Conservation (phyloP, 2,113 vertebrate species). For the Lonchura striata region DNA sequence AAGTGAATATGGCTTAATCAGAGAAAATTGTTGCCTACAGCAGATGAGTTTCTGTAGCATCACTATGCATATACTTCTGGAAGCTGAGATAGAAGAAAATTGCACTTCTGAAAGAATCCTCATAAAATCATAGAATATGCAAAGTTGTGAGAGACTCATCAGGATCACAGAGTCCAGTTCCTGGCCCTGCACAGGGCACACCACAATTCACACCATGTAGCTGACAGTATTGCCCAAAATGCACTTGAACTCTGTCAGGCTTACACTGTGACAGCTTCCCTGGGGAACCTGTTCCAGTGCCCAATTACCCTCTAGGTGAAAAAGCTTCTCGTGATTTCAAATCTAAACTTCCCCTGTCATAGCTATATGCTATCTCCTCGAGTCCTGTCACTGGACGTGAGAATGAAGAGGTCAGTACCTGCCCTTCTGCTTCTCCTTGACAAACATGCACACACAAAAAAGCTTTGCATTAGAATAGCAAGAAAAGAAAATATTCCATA, state of each 20-base stretch:
- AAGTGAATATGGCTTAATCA: not conserved
- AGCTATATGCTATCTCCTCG: not conserved
- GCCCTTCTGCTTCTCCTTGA: fast-evolving
- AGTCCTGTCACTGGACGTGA: not conserved
- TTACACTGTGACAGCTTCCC: not conserved
- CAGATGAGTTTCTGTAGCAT: not conserved
- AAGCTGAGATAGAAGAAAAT: not conserved
- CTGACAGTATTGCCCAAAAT: not conserved
- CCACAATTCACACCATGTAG: not conserved
- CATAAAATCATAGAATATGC: not conserved
- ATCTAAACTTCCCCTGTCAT: not conserved
- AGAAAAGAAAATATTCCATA: not conserved
- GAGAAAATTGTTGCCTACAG: not conserved
- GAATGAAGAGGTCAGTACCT: not conserved
- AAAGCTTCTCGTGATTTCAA: not conserved
- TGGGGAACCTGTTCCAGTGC: not conserved
- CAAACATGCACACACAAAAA: fast-evolving
- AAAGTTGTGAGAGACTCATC: not conserved
- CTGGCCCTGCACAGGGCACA: not conserved
- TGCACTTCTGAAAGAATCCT: not conserved
- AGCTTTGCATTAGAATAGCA: not conserved
- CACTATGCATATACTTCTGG: not conserved
- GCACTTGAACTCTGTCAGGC: not conserved
- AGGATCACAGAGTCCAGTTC: not conserved
- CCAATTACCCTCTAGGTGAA: not conserved